Evolutionary conservation across 2,888 invertebrate genomes (phyloP), one percentile per base, ranked within the genome.

Genomic region (Melieria crassipennis): DNA sequence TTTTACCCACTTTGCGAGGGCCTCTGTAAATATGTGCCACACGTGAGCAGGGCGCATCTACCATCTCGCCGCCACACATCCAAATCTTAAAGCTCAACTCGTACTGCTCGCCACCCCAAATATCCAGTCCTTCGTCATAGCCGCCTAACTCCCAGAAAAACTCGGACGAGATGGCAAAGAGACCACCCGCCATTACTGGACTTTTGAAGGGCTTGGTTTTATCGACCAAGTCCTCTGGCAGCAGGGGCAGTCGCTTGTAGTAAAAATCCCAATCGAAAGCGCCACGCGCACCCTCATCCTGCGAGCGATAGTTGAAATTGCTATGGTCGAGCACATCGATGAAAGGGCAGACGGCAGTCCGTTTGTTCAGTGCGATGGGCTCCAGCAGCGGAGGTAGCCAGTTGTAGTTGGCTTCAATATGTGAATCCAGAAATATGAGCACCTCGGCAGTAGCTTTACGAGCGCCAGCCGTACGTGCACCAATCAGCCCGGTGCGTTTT

Each of bases 71-170:
- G 13, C 96, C 97, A 85, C 98, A 98, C 88, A 97, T 97, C 98
- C 98, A 98, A 74, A 98, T 92, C 90, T 98, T 98, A 83, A 98
- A 98, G 74, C 97, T 98, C 11, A 99, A 89, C 83, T 99, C 98
- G 82, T 98, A 99, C 85, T 98, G 98, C 85, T 99, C 98, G 0
- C 98, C 98, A 48, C 98, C 98, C 98, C 98, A 99, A 78, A 99
- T 98, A 82, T 97, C 96, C 1, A 97, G 88, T 0, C 96, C 97
- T 75, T 93, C 92, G 82, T 97, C 97, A 82, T 97, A 97, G 0
- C 98, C 98, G 6, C 97, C 99, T 52, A 99, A 87, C 86, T 98
- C 96, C 97, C 97, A 98, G 88, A 99, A 99, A 89, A 95, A 99
- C 78, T 92, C 91, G 0, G 92, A 87, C 70, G 94, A 93, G 71